Percentiles rank a stretch among this genome's conserved stretches.
phyloP scores from a whole-genome alignment of 53 echinoderm and acorn worm genomes.

The Hippasteria phrygiana region DNA sequence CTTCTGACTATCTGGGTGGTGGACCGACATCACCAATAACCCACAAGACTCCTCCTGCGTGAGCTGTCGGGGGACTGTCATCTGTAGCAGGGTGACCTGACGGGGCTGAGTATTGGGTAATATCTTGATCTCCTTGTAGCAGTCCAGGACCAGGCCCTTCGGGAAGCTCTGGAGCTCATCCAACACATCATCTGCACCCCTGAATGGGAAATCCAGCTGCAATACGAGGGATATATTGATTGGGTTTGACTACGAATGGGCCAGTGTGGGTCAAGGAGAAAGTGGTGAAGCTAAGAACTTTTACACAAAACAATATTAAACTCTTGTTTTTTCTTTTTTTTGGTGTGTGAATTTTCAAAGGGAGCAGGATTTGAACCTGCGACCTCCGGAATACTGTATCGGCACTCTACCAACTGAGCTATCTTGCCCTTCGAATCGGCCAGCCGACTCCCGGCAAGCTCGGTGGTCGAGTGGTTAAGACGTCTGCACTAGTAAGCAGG shows the following conservation, averaged over 20 bases:
- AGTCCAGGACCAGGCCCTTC: slow-evolving; percentile 35
- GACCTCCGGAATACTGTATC: too few species aligned
- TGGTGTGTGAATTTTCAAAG: too few species aligned
- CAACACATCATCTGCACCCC: slow-evolving; percentile 38
- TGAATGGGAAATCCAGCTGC: slow-evolving; percentile 69
- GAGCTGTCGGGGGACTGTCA: slow-evolving; percentile 44
- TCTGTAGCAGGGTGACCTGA: slow-evolving; percentile 49
- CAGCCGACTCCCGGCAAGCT: too few species aligned
- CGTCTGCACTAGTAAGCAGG: too few species aligned
- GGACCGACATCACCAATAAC: slow-evolving; percentile 51
- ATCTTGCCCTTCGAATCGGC: too few species aligned
- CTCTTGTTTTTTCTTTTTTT: too few species aligned
- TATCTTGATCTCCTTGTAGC: slow-evolving; percentile 56
- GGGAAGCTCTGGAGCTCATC: slow-evolving; percentile 27
- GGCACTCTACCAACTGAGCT: too few species aligned
- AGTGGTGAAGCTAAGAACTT: too few species aligned
- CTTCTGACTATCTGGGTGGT: slow-evolving; percentile 49
- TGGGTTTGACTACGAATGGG: background rate
- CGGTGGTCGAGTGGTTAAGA: too few species aligned
- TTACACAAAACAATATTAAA: too few species aligned
- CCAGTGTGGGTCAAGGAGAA: background rate
- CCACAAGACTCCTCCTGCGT: slow-evolving; percentile 59
- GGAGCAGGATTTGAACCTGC: too few species aligned
- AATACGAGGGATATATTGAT: background rate
- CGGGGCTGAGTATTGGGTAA: slow-evolving; percentile 50